Percentiles rank a stretch among this genome's conserved stretches.
Evolutionary conservation across 1,140 invertebrate species (phyloP).

Genomic region (Drosophila persimilis): DNA sequence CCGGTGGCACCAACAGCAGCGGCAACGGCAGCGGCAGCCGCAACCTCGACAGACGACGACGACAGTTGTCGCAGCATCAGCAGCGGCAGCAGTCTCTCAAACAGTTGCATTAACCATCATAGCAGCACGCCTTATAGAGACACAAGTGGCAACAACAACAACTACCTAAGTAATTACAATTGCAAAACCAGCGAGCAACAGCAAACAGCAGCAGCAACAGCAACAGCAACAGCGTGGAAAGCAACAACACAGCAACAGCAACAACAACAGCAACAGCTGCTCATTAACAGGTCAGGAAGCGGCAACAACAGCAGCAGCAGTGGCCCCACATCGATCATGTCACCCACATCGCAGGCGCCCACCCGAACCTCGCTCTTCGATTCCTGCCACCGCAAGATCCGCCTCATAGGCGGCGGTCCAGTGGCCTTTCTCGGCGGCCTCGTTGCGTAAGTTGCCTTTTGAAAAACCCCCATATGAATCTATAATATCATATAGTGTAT

Average conservation of each 20-base stretch:
- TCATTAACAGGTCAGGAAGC: slow-evolving; percentile 52
- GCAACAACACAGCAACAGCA: slow-evolving; percentile 35
- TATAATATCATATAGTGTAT: slow-evolving; percentile 7
- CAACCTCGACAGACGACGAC: slow-evolving; percentile 8
- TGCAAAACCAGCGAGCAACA: slow-evolving; percentile 76
- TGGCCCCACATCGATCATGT: slow-evolving; percentile 62
- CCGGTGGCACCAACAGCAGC: slow-evolving; percentile 48
- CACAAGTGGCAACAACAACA: slow-evolving; percentile 54
- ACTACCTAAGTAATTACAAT: slow-evolving; percentile 76
- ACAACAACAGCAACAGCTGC: slow-evolving; percentile 51
- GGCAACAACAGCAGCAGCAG: slow-evolving; percentile 35
- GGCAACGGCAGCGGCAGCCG: slow-evolving; percentile 30
- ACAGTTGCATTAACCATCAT: slow-evolving; percentile 72
- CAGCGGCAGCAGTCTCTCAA: slow-evolving; percentile 63
- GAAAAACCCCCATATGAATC: slow-evolving; percentile 2
- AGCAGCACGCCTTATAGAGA: slow-evolving; percentile 75
- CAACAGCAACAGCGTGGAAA: slow-evolving; percentile 54
- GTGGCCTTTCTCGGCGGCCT: slow-evolving; percentile 87
- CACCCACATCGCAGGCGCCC: slow-evolving; percentile 82
- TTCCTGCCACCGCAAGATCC: slow-evolving; percentile 88
- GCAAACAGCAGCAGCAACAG: slow-evolving; percentile 47
- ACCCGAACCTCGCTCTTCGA: slow-evolving; percentile 87
- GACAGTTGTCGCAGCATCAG: slow-evolving; percentile 10
- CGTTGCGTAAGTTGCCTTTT: slow-evolving; percentile 86
- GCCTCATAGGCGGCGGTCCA: slow-evolving; percentile 86